These are phyloP conservation scores for Drosophila insularis DNA, from an alignment of 1,140 invertebrate species.

Conservation along the genomic window DNA sequence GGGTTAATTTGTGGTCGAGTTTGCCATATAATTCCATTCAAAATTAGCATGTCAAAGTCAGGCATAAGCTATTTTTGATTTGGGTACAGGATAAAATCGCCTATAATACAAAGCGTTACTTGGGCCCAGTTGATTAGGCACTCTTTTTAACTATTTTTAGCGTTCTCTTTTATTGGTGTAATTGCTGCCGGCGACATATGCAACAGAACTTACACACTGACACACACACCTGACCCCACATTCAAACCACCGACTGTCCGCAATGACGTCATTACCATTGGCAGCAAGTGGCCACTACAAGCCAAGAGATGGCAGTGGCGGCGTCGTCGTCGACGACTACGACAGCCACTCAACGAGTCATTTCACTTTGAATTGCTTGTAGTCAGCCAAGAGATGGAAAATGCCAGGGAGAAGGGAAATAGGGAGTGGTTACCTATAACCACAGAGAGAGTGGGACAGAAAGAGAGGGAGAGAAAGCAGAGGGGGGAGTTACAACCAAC, in stretches of 20 bases:
- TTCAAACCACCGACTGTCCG: slow-evolving; percentile 38
- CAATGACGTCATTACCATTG: slow-evolving; percentile 72
- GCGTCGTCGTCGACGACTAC: neutral
- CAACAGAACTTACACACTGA: slow-evolving; percentile 26
- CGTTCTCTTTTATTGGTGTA: slow-evolving; percentile 23
- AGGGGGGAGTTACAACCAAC: slow-evolving; percentile 17
- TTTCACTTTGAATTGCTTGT: slow-evolving; percentile 53
- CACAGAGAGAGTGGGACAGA: too few relatives aligned
- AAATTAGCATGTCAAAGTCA: slow-evolving; percentile 5
- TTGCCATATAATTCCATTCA: neutral
- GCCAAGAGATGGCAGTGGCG: slow-evolving; percentile 25
- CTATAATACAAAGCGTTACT: too few relatives aligned
- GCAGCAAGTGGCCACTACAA: slow-evolving; percentile 61
- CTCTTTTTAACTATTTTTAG: slow-evolving; percentile 28
- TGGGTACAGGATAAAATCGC: slow-evolving; percentile 14
- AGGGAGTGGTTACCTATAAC: slow-evolving; percentile 3
- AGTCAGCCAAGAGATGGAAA: neutral
- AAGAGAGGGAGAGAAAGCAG: too few relatives aligned
- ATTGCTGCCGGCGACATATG: slow-evolving; percentile 52
- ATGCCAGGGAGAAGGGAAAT: neutral
- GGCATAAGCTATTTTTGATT: slow-evolving; percentile 16
- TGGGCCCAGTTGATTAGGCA: neutral
- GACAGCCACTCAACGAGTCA: slow-evolving; percentile 47
- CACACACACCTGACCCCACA: slow-evolving; percentile 6
- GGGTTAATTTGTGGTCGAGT: slow-evolving; percentile 20